Evolutionary conservation across 2,797 vertebrate genomes (phyloP).

Genomic region (Champsocephalus gunnari): DNA sequence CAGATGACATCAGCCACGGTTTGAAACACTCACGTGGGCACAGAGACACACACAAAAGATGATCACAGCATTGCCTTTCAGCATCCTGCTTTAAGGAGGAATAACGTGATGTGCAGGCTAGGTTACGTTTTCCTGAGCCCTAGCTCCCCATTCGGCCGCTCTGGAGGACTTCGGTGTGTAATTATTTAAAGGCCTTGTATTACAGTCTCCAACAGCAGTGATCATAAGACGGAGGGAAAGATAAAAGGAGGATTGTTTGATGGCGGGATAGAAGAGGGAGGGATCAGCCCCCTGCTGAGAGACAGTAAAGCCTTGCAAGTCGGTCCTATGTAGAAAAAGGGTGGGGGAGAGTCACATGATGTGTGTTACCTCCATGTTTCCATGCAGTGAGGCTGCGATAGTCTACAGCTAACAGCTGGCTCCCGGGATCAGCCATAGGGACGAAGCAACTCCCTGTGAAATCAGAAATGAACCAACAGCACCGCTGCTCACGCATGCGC

Average conservation of each 20-base stretch:
- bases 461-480: conserved; percentile 65
- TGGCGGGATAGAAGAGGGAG: conserved; percentile 38
- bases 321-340: conserved; percentile 42
- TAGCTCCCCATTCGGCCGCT: conserved; percentile 48
- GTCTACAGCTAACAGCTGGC: conserved; percentile 65
- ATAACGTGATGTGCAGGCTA: conserved; percentile 34
- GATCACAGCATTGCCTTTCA: conserved; percentile 45
- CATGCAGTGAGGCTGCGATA: conserved; percentile 56
- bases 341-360: conserved; percentile 42
- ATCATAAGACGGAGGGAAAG: conserved; percentile 23
- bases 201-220: conserved; percentile 48
- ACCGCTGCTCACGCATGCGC: conserved; percentile 28
- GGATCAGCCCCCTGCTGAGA: conserved; percentile 62
- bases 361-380: conserved; percentile 59
- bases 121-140: conserved; percentile 64
- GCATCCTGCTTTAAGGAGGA: conserved; percentile 31
- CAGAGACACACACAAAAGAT: conserved; percentile 30
- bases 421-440: conserved; percentile 68
- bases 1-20: conserved; percentile 72
- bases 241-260: conserved; percentile 30
- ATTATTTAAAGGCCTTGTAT: conserved; percentile 77
- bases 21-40: conserved; percentile 55
- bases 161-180: conserved; percentile 69
- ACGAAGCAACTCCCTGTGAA: conserved; percentile 65
- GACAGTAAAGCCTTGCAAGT: conserved; percentile 70